These are phyloP conservation scores for Sebastes steindachneri DNA, from an alignment of 2,797 vertebrate species.

Conservation along the genomic window DNA sequence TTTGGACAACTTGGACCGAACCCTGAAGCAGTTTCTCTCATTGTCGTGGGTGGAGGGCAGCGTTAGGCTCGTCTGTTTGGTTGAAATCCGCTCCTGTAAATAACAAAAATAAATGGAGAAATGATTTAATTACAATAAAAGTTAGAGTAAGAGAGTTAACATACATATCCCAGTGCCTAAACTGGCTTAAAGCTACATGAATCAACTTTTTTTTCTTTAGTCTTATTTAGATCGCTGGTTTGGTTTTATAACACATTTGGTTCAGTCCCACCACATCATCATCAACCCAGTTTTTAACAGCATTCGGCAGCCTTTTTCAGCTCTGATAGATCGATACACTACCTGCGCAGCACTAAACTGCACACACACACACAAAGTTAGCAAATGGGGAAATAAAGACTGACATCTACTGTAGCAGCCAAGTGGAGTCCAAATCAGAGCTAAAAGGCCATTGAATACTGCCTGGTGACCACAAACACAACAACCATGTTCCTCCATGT, in stretches of 20 bases:
- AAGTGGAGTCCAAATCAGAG: not conserved
- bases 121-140: not conserved
- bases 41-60: not conserved
- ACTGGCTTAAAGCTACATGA: not conserved
- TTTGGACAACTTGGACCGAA: conserved; percentile 73
- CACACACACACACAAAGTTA: not conserved
- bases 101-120: not conserved
- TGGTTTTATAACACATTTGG: not conserved
- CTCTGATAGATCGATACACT: not conserved
- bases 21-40: conserved; percentile 66
- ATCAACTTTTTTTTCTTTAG: not conserved
- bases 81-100: conserved; percentile 39
- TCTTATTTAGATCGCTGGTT: not conserved
- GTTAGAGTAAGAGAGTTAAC: not conserved
- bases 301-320: not conserved
- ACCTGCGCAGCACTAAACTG: not conserved
- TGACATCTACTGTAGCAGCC: not conserved
- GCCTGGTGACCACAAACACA: not conserved
- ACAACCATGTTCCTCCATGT: not conserved
- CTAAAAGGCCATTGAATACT: not conserved
- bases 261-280: not conserved
- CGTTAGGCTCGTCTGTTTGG: conserved; percentile 34
- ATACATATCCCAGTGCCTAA: not conserved
- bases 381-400: not conserved
- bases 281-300: not conserved